Conservation (phyloP, 2,113 vertebrate genomes). For the Phainopepla nitens region DNA sequence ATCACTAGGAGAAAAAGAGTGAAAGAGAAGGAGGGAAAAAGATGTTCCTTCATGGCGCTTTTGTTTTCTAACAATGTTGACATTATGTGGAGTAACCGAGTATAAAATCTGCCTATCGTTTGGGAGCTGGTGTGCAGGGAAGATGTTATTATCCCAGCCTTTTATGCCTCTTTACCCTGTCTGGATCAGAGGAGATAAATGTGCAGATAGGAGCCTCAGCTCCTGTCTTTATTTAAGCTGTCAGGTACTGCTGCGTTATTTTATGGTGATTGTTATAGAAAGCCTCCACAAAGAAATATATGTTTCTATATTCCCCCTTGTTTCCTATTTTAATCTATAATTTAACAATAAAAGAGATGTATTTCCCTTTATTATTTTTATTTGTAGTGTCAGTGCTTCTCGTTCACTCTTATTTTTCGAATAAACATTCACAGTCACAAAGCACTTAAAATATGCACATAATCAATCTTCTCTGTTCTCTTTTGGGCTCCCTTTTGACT, state of each 20-base stretch:
- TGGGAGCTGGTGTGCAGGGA: conserved; percentile 49
- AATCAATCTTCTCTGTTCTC: conserved; percentile 33
- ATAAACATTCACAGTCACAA: conserved; percentile 27
- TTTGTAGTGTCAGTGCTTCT: conserved; percentile 4
- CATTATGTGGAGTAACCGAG: conserved; percentile 57
- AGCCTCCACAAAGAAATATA: conserved; percentile 47
- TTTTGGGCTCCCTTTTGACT: conserved; percentile 25
- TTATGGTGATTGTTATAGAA: conserved; percentile 62
- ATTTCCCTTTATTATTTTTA: conserved; percentile 58
- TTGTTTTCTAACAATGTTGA: conserved; percentile 64
- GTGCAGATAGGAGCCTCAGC: conserved; percentile 27
- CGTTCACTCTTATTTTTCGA: conserved; percentile 9
- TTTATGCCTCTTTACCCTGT: conserved; percentile 56
- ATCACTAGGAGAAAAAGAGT: neutral
- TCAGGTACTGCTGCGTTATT: conserved; percentile 47
- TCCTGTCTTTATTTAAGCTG: conserved; percentile 62
- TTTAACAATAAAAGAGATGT: conserved; percentile 59
- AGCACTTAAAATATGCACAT: conserved; percentile 60
- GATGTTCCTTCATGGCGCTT: conserved; percentile 34
- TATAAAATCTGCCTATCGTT: conserved; percentile 58
- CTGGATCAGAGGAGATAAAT: conserved; percentile 63
- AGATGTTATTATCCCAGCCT: conserved; percentile 41
- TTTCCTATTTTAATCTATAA: conserved; percentile 64
- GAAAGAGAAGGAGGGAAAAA: neutral
- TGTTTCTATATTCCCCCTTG: neutral